These are phyloP conservation scores for Aythya baeri DNA, from an alignment of 2,113 vertebrate species.

Conservation along the genomic window DNA sequence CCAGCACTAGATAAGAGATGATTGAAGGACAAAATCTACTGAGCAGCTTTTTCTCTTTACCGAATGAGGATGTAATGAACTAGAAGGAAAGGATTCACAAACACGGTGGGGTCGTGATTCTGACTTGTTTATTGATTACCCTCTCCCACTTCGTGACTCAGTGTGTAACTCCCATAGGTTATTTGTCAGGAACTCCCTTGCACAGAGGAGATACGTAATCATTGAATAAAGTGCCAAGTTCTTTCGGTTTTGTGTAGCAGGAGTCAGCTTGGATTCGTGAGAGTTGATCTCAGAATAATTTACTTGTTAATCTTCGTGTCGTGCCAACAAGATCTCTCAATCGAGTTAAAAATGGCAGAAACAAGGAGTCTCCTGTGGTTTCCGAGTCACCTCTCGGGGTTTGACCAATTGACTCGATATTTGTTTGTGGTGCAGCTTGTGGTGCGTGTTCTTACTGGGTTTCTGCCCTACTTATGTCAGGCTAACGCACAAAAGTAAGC, in stretches of 20 bases:
- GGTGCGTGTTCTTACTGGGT: neutral
- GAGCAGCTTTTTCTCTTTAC: neutral
- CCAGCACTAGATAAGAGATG: neutral
- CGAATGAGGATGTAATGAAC: neutral
- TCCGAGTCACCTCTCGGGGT: neutral
- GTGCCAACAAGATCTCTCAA: fast-evolving
- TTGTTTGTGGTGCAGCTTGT: neutral
- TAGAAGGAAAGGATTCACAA: neutral
- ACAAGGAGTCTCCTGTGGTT: neutral
- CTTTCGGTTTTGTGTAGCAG: neutral
- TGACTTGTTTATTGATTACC: neutral
- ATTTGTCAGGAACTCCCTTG: slow-evolving; percentile 23
- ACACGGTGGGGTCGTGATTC: neutral
- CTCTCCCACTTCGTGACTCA: neutral
- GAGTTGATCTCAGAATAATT: neutral
- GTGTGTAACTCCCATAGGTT: neutral
- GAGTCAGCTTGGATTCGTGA: neutral
- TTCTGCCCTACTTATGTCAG: neutral
- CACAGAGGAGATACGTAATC: neutral
- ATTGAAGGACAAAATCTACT: neutral
- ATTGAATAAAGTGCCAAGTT: neutral
- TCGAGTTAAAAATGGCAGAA: neutral
- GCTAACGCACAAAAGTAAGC: neutral
- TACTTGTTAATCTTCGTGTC: neutral
- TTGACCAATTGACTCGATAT: neutral